Conservation (phyloP, 2,797 vertebrate species). For the Sebastes nivosus region DNA sequence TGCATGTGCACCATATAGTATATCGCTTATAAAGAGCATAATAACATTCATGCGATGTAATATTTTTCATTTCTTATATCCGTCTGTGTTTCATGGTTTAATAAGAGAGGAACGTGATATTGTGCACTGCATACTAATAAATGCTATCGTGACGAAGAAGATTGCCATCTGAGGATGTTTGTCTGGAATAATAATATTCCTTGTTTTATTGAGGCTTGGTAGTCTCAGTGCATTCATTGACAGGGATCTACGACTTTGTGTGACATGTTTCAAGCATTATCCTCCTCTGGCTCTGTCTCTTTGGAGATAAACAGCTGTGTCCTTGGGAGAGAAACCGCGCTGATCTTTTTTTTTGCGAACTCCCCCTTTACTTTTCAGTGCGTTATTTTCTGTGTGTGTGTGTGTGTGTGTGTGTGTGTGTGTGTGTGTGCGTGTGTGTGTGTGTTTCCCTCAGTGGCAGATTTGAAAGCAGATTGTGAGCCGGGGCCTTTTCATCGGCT, state of each 20-base stretch:
- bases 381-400: background rate
- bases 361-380: conserved; percentile 33
- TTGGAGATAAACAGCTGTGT: conserved; percentile 70
- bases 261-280: conserved; percentile 36
- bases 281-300: conserved; percentile 51
- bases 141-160: conserved; percentile 16
- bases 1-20: background rate
- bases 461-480: conserved; percentile 63
- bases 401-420: background rate
- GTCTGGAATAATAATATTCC: conserved; percentile 32
- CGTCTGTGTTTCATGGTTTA: conserved; percentile 3
- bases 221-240: conserved; percentile 15
- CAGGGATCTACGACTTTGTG: conserved; percentile 23
- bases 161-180: conserved; percentile 34
- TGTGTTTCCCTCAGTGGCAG: conserved; percentile 23
- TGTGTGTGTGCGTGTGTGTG: background rate
- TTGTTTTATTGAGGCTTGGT: conserved; percentile 8
- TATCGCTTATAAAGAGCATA: background rate
- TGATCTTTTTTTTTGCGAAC: conserved; percentile 39
- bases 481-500: conserved; percentile 30
- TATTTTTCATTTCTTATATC: background rate
- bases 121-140: conserved; percentile 20
- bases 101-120: background rate
- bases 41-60: conserved; percentile 20
- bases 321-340: conserved; percentile 56